Evolutionary conservation across 2,113 vertebrate species (phyloP), one percentile per base, ranked within the genome.

Genomic region (Epinephelus moara): DNA sequence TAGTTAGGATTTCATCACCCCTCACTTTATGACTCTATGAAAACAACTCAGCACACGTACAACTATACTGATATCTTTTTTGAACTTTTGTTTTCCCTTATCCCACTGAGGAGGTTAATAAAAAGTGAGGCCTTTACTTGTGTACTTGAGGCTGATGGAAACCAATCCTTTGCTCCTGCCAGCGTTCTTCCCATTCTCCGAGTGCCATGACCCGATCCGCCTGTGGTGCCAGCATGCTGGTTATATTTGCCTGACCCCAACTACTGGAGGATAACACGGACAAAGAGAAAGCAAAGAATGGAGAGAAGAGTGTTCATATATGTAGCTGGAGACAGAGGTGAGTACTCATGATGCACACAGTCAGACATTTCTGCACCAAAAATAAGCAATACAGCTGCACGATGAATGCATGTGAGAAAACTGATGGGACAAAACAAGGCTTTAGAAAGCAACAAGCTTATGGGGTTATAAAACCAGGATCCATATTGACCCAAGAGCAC

Each of bases 141-240:
- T 98, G 91, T 23, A 95, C 85, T 30, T 90, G 30, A 0, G 93
- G 88, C 64, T 94, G 92, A 85, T 99, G 97, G 75, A 97, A 99
- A 17, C 85, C 70, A 9, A 72, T 97, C 4, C 83, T 90, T 0
- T 52, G 87, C n/a, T 45, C 64, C 50, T 95, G 84, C 97, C 97
- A 98, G 30, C 93, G 95, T 0, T 92, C 69, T 74, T 94, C 94
- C 97, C 97, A 99, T 50, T 97, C 96, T 27, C 91, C 87, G 18
- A 95, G 73, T 0, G 91, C 88, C 88, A 97, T 72, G 33, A 93
- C 91, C 45, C 84, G 93, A 13, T 93, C 79, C 9, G 83, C 91
- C 84, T 97, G 96, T 3, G 74, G 60, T 10, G 49, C 75, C 91
- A 91, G 37, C 92, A 92, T 89, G 57, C 40, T 84, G 73, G 11